Evolutionary conservation across 2,113 vertebrate genomes (phyloP).

Genomic region (Chionis minor): DNA sequence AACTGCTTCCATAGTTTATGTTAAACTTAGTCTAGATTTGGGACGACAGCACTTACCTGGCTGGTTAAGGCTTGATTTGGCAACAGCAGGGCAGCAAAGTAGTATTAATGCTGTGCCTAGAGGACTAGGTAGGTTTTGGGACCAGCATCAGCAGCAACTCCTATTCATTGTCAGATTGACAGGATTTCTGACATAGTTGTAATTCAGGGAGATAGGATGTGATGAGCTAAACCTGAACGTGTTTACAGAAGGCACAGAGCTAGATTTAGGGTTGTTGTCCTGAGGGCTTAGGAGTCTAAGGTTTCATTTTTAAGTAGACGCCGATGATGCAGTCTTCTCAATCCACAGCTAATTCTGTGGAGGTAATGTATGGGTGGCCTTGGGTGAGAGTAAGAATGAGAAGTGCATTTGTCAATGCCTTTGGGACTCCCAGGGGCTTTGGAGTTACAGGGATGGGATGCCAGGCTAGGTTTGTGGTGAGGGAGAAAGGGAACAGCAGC

Average conservation of each 20-base stretch:
- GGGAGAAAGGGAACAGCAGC: not conserved
- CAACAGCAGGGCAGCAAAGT: not conserved
- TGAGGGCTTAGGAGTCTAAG: not conserved
- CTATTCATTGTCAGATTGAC: not conserved
- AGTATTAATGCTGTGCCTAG: not conserved
- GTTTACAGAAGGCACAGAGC: not conserved
- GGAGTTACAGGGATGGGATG: not conserved
- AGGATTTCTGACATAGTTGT: not conserved
- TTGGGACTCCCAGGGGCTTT: not conserved
- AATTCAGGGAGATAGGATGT: not conserved
- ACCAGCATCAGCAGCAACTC: not conserved
- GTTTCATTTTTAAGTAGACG: not conserved
- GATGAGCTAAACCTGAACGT: not conserved
- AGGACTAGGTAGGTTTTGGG: not conserved
- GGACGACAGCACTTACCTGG: not conserved
- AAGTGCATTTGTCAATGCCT: not conserved
- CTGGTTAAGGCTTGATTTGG: not conserved
- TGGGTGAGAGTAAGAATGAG: not conserved
- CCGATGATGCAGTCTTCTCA: not conserved
- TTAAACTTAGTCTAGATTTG: not conserved
- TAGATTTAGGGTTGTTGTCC: not conserved
- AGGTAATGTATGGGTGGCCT: not conserved
- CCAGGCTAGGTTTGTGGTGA: not conserved
- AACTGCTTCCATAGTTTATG: not conserved
- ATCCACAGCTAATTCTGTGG: not conserved